A percentile compares a stretch with the other conserved stretches of the same genome.
These are phyloP conservation scores for Regulus satrapa DNA, from an alignment of 2,113 vertebrate species.

Conservation along the genomic window DNA sequence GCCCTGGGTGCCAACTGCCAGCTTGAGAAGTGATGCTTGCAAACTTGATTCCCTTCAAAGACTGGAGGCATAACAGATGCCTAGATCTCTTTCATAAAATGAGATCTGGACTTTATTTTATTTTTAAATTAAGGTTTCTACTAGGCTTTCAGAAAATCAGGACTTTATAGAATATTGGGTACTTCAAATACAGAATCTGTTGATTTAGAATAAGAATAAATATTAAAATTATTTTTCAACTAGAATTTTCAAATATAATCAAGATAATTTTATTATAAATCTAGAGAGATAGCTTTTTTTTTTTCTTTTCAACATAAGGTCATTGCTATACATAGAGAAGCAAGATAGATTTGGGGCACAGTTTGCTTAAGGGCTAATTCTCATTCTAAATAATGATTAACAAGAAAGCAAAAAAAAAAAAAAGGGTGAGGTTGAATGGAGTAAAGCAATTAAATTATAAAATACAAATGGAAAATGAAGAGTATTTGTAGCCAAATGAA, in stretches of 20 bases:
- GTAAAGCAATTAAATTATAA: conserved; percentile 53
- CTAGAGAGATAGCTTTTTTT: not conserved
- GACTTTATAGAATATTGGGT: not conserved
- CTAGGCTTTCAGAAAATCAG: not conserved
- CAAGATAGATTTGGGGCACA: conserved; percentile 37
- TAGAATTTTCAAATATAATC: not conserved
- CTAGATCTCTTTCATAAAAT: not conserved
- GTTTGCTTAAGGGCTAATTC: conserved; percentile 48
- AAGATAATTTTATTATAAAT: not conserved
- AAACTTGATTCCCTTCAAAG: not conserved
- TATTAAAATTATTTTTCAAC: not conserved
- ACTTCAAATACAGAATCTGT: not conserved
- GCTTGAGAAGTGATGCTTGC: not conserved
- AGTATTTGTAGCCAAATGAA: conserved; percentile 8
- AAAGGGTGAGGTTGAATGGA: not conserved
- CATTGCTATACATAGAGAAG: not conserved
- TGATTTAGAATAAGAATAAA: not conserved
- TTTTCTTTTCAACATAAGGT: not conserved
- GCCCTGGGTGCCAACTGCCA: not conserved
- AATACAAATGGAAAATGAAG: conserved; percentile 19
- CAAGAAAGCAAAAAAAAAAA: conserved; percentile 37
- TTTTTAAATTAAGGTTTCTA: not conserved
- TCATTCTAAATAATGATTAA: conserved; percentile 42
- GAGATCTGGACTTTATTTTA: not conserved
- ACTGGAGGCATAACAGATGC: not conserved